Base-by-base conservation (phyloP, 2,888 invertebrate genomes). In the Gymnoscelis rufifasciata region DNA sequence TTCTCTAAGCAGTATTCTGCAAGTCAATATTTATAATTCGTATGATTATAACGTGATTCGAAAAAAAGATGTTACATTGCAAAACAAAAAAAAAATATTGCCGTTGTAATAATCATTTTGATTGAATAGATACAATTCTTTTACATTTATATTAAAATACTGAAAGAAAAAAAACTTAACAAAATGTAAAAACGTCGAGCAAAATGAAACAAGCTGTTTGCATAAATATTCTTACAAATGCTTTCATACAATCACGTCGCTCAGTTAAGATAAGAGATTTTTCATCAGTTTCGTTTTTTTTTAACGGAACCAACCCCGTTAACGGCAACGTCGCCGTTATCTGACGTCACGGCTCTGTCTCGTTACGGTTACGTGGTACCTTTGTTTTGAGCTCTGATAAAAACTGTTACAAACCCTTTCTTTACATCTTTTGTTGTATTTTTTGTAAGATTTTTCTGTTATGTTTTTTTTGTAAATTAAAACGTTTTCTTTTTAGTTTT, bases 221-320 rank as follows among this genome's bases (percentile, higher is more conserved):
- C 26, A 7, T 8, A 26, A 26, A 19, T 19, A 19, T 19, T 19
- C 19, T 19, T 19, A 19, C 19, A 19, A 47, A 52, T 43, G 26
- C 41, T 27, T 28, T 26, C 28, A 51, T 54, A 59, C 60, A 63
- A 63, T 48, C 37, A 59, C 59, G 57, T 58, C 59, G 60, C 57
- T 66, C 63, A 59, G 62, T 15, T 38, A 57, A 74, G 83, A 83
- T 83, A 83, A 81, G 72, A 62, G 63, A 54, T 61, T 53, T 63
- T 70, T 71, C 75, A 64, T 48, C 40, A 40, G 27, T 40, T 42
- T 26, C 23, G n/a, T n/a, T 14, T 63, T 66, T 72, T 74, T 75
- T 76, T 63, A 59, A 59, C 77, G 77, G 74, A 75, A 79, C 74
- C 78, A 78, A 82, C 83, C 83, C 84, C 86, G 82, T 81, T 74